These are phyloP conservation scores for Zeugodacus cucurbitae DNA, from an alignment of 1,140 invertebrate genomes.

Conservation along the genomic window DNA sequence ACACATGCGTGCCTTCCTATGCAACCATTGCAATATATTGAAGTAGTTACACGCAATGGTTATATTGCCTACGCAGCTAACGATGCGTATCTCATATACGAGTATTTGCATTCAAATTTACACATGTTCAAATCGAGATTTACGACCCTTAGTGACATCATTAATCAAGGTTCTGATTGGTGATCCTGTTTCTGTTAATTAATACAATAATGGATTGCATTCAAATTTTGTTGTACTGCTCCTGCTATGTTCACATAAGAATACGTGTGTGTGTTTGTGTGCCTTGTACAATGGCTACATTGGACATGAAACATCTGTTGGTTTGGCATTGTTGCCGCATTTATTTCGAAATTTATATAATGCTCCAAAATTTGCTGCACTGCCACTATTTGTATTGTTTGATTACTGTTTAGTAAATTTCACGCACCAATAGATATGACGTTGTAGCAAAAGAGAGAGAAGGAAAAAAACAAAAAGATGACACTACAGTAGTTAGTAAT, in stretches of 20 bases:
- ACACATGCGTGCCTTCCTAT: too few species aligned
- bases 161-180: conserved; percentile 67
- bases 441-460: neutral
- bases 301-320: conserved; percentile 31
- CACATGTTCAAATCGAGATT: conserved; percentile 65
- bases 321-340: conserved; percentile 25
- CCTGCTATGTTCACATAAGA: neutral
- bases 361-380: neutral
- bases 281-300: neutral
- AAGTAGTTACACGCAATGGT: neutral
- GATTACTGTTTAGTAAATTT: conserved; percentile 39
- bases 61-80: conserved; percentile 7
- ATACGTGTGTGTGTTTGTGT: neutral
- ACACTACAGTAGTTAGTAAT: neutral
- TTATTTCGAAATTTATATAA: conserved; percentile 37
- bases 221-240: conserved; percentile 35
- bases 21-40: neutral
- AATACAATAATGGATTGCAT: conserved; percentile 66
- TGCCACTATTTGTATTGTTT: conserved; percentile 8
- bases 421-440: conserved; percentile 26
- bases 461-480: neutral
- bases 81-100: conserved; percentile 38
- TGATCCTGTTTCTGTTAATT: conserved; percentile 67
- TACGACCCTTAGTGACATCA: conserved; percentile 66
- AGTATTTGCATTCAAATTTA: conserved; percentile 38